phyloP scores from a whole-genome alignment of 2,888 invertebrate species.

The Callyntrura guangdongensis region DNA sequence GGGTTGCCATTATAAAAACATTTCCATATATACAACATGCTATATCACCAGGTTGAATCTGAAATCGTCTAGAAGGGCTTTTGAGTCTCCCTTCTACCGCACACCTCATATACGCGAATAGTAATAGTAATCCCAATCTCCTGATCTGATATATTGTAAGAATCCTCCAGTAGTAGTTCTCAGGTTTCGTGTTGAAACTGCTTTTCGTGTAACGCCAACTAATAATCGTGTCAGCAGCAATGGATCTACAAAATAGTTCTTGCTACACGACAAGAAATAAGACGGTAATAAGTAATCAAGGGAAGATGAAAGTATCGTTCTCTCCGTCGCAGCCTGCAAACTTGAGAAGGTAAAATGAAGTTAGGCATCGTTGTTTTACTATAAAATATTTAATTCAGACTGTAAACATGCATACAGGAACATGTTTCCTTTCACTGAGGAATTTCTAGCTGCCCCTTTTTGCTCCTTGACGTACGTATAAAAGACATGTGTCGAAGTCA shows the following conservation, averaged over 20 bases:
- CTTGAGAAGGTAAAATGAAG: not conserved
- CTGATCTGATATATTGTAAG: slow-evolving; percentile 14
- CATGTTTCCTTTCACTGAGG: not conserved
- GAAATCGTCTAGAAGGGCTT: slow-evolving; percentile 9
- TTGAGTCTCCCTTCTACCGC: not conserved
- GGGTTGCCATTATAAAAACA: too few species aligned
- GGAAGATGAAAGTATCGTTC: slow-evolving; percentile 1
- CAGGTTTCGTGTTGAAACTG: not conserved
- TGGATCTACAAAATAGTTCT: slow-evolving; percentile 3
- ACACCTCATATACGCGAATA: too few species aligned
- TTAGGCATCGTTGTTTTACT: not conserved
- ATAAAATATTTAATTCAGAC: slow-evolving; percentile 15
- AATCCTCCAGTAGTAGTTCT: not conserved
- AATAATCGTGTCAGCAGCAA: slow-evolving; percentile 48
- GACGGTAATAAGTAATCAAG: slow-evolving; percentile 34
- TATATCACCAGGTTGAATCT: not conserved
- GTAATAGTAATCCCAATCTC: slow-evolving; percentile 7
- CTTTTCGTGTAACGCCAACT: not conserved
- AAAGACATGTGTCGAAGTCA: slow-evolving; percentile 67
- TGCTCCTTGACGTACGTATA: not conserved
- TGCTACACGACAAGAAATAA: not conserved
- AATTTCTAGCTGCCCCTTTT: slow-evolving; percentile 2
- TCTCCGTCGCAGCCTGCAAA: not conserved
- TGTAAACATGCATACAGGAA: not conserved
- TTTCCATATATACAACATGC: not conserved